phyloP scores from a whole-genome alignment of 2,113 vertebrate genomes.

The Pitta sordida region DNA sequence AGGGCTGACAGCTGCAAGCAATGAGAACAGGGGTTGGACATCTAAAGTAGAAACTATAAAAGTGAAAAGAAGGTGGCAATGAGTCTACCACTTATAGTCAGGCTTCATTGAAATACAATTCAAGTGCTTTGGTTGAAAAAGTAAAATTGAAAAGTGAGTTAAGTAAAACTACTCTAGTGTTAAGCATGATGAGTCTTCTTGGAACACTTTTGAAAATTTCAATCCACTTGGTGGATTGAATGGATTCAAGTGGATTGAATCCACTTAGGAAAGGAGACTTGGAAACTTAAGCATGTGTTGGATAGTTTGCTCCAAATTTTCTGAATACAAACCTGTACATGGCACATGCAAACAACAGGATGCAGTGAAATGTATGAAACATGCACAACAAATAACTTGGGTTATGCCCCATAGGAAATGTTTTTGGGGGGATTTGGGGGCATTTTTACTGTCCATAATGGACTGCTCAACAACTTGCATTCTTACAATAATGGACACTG shows the following conservation, averaged over 20 bases:
- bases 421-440: rapidly evolving
- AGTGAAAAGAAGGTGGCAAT: constrained; percentile 3
- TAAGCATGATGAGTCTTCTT: background rate
- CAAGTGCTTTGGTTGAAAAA: background rate
- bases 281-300: background rate
- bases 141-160: background rate
- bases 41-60: background rate
- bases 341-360: background rate
- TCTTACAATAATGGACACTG: background rate
- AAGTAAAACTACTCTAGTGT: background rate
- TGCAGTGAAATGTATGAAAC: background rate
- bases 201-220: background rate
- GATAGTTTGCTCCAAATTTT: background rate
- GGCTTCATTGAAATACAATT: background rate
- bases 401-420: background rate
- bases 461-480: background rate
- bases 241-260: no score
- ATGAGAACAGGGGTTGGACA: background rate
- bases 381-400: background rate
- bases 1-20: background rate
- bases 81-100: background rate
- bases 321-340: background rate
- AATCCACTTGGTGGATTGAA: background rate
- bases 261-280: background rate
- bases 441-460: background rate